Evolutionary conservation across 2,888 invertebrate genomes (phyloP).

Genomic region (Metallyticus violacea): DNA sequence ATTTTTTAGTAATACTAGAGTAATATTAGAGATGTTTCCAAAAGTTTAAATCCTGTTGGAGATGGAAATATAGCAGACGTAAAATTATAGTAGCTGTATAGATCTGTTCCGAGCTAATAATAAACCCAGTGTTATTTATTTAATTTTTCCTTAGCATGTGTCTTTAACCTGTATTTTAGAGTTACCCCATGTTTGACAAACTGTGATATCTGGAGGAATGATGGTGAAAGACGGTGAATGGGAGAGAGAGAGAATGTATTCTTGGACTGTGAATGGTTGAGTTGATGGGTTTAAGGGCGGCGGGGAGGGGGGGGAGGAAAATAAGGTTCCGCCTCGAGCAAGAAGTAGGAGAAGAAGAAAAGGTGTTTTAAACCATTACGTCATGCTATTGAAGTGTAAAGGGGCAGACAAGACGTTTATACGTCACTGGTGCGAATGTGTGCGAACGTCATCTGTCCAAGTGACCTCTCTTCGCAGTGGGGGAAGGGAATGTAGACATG

Average conservation of each 20-base stretch:
- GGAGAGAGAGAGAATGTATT: neutral
- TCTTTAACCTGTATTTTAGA: too few species aligned
- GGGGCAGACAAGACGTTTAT: neutral
- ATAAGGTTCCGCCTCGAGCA: neutral
- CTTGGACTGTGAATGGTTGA: neutral
- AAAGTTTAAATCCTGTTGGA: too few species aligned
- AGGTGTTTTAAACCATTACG: neutral
- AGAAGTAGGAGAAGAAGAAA: neutral
- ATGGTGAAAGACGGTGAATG: neutral
- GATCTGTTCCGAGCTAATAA: too few species aligned
- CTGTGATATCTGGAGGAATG: neutral
- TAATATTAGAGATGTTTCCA: too few species aligned
- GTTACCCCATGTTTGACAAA: too few species aligned
- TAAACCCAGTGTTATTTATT: too few species aligned
- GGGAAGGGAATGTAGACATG: too few species aligned
- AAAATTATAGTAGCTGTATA: too few species aligned
- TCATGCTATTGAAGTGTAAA: neutral
- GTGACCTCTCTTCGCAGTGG: neutral
- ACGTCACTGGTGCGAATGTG: neutral
- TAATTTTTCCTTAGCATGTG: too few species aligned
- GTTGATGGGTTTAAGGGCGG: neutral
- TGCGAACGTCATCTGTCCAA: too few species aligned
- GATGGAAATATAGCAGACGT: too few species aligned
- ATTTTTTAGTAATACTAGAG: too few species aligned
- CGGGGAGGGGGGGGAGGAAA: neutral